Evolutionary conservation across 2,113 vertebrate genomes (phyloP), one percentile per base, ranked within the genome.

Genomic region (Triplophysa dalaica): DNA sequence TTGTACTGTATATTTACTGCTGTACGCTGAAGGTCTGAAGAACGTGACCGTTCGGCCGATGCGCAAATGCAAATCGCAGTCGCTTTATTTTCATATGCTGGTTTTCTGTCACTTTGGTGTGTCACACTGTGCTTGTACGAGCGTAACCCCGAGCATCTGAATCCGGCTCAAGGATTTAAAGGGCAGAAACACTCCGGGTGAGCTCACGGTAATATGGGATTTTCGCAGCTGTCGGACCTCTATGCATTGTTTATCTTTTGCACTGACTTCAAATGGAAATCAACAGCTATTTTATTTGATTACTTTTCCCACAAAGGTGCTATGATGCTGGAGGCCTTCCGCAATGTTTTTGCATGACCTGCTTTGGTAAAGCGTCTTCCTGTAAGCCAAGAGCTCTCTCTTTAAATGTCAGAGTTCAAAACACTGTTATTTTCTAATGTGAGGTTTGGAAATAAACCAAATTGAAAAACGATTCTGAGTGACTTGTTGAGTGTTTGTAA

Each of bases 241-340:
- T 91, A 87, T 93, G 88, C 90, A 90, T 91, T 90, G 90, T 52
- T 50, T 91, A 86, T 92, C 92, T 91, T 93, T 92, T 92, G 91
- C 91, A 92, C 93, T 91, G 90, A 91, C 86, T 86, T 88, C 88
- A 14, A 74, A 64, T 38, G 33, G 33, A 38, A 56, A 69, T 29
- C 29, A 43, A 70, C 85, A 90, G 91, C 87, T 89, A 86, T 90
- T 88, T 87, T 87, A 91, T 91, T 88, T 38, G 33, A 90, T 91
- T 93, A 93, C 92, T 93, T 58, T 87, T 90, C 88, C 90, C 92
- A 92, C 92, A 92, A 91, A 91, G 91, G 91, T 93, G 90, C 92
- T 94, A 92, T 89, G 91, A 92, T 89, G 91, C 91, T 80, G 91
- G 91, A 90, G 85, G 92, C 94, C 94, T 95, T 93, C 94, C 92